A percentile compares a stretch with the other conserved stretches of the same genome.
Evolutionary conservation across 2,113 vertebrate species (phyloP).

Genomic region (Oxyruncus cristatus): DNA sequence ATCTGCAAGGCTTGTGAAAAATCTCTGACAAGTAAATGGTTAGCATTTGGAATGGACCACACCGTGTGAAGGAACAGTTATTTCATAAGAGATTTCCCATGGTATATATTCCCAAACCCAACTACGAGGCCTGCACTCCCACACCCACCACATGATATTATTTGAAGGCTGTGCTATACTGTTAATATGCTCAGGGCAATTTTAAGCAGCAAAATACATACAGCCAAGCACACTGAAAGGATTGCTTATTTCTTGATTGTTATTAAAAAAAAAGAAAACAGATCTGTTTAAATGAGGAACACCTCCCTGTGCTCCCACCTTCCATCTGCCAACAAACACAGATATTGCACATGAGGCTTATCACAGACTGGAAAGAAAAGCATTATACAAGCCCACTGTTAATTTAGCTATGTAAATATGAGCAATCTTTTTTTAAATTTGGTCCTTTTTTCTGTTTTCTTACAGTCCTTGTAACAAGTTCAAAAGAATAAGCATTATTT

Average conservation of each 20-base stretch:
- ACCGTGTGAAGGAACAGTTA: constrained; percentile 13
- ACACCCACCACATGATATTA: background rate
- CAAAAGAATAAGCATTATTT: background rate
- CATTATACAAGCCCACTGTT: background rate
- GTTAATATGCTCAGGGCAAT: background rate
- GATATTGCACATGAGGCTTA: background rate
- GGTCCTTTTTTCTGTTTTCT: background rate
- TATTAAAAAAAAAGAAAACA: background rate
- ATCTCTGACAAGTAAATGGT: constrained; percentile 28
- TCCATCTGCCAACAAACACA: constrained; percentile 1
- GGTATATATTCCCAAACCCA: constrained; percentile 20
- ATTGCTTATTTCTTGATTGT: background rate
- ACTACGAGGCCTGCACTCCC: background rate
- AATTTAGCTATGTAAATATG: background rate
- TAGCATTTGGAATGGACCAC: constrained; percentile 46
- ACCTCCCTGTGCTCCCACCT: background rate
- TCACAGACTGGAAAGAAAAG: background rate
- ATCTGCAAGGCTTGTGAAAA: constrained; percentile 36
- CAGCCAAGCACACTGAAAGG: background rate
- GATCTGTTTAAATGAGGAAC: background rate
- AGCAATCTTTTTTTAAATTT: background rate
- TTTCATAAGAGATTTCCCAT: constrained; percentile 42
- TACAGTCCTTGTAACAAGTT: background rate
- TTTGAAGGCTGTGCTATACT: background rate
- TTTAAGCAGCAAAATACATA: background rate